These are phyloP conservation scores for Ophthalmolycus amberensis DNA, from an alignment of 2,113 vertebrate genomes.

Conservation along the genomic window DNA sequence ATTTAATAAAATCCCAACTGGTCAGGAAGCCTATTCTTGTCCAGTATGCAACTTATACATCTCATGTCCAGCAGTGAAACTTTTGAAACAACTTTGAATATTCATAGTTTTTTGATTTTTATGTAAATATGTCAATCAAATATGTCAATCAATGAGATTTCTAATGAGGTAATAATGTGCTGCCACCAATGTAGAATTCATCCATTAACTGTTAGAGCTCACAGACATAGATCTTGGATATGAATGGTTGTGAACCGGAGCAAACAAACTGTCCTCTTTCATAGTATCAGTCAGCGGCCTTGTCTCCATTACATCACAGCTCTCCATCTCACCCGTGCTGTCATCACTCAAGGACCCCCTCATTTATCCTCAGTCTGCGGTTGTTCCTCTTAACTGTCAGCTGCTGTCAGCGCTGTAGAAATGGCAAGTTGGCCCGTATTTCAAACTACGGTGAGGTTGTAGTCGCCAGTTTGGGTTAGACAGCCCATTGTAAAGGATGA, in stretches of 20 bases:
- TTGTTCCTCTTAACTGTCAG: constrained; percentile 79
- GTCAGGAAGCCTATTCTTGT: neutral
- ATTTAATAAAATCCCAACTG: neutral
- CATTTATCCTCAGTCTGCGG: constrained; percentile 67
- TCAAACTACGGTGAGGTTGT: constrained; percentile 55
- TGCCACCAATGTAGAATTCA: constrained; percentile 46
- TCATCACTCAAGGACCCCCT: constrained; percentile 76
- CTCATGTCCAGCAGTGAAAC: neutral
- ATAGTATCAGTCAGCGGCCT: constrained; percentile 61
- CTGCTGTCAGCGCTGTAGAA: constrained; percentile 67
- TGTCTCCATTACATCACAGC: constrained; percentile 72
- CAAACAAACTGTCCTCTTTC: constrained; percentile 54
- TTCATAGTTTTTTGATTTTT: neutral
- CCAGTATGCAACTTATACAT: neutral
- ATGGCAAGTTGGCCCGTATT: constrained; percentile 67
- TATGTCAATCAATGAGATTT: neutral
- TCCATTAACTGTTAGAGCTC: constrained; percentile 44
- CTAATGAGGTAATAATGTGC: neutral
- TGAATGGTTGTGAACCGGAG: constrained; percentile 63
- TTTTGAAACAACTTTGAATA: neutral
- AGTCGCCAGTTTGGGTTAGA: constrained; percentile 64
- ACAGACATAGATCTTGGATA: constrained; percentile 58
- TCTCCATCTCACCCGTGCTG: constrained; percentile 64
- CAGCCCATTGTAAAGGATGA: constrained; percentile 63
- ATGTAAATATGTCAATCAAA: no score